Evolutionary conservation across 2,113 vertebrate species (phyloP).

Genomic region (Galbula dea): DNA sequence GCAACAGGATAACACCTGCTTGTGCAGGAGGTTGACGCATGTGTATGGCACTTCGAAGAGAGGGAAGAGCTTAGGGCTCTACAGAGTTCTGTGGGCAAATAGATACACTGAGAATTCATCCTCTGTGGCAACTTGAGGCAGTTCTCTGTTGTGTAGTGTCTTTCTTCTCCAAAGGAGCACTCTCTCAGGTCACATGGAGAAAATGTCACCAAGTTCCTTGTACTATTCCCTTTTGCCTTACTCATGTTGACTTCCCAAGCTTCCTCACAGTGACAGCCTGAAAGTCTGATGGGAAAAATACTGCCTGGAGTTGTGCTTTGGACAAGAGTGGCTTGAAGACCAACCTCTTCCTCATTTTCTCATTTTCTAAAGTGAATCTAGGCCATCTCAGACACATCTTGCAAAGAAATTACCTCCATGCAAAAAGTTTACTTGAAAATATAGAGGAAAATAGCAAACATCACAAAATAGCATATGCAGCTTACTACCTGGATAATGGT

Average conservation of each 20-base stretch:
- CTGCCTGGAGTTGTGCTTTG: not conserved
- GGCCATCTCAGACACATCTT: not conserved
- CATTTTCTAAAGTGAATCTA: not conserved
- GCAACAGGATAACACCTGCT: not conserved
- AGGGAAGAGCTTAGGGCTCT: not conserved
- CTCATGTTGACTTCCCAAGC: not conserved
- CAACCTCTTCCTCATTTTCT: not conserved
- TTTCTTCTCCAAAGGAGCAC: not conserved
- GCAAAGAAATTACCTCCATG: not conserved
- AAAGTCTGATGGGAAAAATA: not conserved
- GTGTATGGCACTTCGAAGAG: not conserved
- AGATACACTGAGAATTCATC: not conserved
- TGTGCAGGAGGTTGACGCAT: not conserved
- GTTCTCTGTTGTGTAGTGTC: not conserved
- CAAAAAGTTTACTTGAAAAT: not conserved
- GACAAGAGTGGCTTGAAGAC: not conserved
- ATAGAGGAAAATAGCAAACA: not conserved
- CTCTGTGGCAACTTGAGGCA: not conserved
- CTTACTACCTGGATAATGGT: not conserved
- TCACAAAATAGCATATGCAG: not conserved
- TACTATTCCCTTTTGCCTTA: not conserved
- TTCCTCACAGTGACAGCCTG: not conserved
- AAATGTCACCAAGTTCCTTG: not conserved
- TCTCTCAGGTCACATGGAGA: not conserved
- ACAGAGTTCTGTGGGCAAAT: not conserved